Evolutionary conservation across 2,888 invertebrate species (phyloP), one percentile per base, ranked within the genome.

Genomic region (Caenorhabditis doughertyi): DNA sequence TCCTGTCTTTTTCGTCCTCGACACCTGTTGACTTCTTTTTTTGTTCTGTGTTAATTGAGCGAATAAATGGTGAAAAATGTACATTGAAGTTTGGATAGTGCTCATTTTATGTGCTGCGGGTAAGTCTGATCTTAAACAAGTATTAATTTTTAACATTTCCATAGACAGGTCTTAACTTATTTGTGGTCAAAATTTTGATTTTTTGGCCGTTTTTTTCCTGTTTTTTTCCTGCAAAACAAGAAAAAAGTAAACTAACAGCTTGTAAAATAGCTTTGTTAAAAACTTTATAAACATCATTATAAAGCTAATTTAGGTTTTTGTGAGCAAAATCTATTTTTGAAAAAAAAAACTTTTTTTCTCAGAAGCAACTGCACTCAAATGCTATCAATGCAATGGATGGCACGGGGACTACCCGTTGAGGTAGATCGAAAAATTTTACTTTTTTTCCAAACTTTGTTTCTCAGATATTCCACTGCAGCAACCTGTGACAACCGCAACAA

Each of bases 301-400:
- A 25, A 58, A 58, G 25, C 23, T 56, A 39, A 39, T 58, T 58
- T 29, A 29, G 29, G 11, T 44, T 16, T 44, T 16, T 32, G 16
- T 44, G 16, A n/a, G 44, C 8, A 4, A 16, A 9, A 5, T n/a
- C 25, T 16, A 23, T 60, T 65, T 42, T 47, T 60, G 60, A 11
- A 21, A 55, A n/a, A n/a, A n/a, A n/a, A n/a, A n/a, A 18, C 7
- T 44, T 42, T 55, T 16, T 23, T 56, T 74, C 49, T 53, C 42
- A 84, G 85, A 47, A 21, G 23, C 67, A 9, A 44, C 23, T 49
- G 47, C 77, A 3, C 47, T 87, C 27, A 81, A 81, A 13, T 87
- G 87, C 68, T 79, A 84, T 13, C 87, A 87, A 55, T 87, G 87
- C 56, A 87, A 87, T 62, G 86, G 85, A 39, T 87, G 87, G 87